Evolutionary conservation across 2,888 invertebrate species (phyloP).

Genomic region (Polyploca ridens): DNA sequence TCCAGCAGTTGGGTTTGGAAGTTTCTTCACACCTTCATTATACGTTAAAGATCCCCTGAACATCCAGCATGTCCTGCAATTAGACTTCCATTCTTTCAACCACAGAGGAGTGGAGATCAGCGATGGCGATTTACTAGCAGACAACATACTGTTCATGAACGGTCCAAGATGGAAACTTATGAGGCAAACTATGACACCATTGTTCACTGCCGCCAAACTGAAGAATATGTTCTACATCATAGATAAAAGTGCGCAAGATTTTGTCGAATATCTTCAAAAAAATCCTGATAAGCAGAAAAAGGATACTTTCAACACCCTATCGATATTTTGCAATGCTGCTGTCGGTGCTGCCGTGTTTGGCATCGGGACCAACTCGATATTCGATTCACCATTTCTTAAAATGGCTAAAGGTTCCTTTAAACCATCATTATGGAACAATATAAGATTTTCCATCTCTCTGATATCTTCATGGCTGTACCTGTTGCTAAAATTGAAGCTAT

Average conservation of each 20-base stretch:
- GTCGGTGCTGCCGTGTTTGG: constrained; percentile 69
- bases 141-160: constrained; percentile 53
- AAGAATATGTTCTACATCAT: constrained; percentile 68
- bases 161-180: constrained; percentile 64
- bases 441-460: constrained; percentile 42
- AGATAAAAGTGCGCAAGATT: constrained; percentile 60
- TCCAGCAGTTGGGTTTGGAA: constrained; percentile 52
- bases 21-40: constrained; percentile 35
- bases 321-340: constrained; percentile 52
- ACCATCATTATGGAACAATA: constrained; percentile 34
- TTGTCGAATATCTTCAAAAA: constrained; percentile 47
- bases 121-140: constrained; percentile 50
- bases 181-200: constrained; percentile 62
- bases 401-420: constrained; percentile 40
- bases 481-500: constrained; percentile 47
- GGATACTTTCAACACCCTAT: constrained; percentile 43
- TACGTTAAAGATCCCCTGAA: constrained; percentile 51
- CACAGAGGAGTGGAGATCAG: constrained; percentile 48
- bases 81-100: constrained; percentile 53
- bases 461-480: constrained; percentile 38
- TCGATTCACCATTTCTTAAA: constrained; percentile 59
- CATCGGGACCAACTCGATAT: constrained; percentile 55
- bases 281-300: constrained; percentile 43
- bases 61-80: constrained; percentile 48
- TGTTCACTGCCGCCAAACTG: constrained; percentile 65